Evolutionary conservation across 2,888 invertebrate species (phyloP), one percentile per base, ranked within the genome.

Genomic region (Sphaerophoria taeniata): DNA sequence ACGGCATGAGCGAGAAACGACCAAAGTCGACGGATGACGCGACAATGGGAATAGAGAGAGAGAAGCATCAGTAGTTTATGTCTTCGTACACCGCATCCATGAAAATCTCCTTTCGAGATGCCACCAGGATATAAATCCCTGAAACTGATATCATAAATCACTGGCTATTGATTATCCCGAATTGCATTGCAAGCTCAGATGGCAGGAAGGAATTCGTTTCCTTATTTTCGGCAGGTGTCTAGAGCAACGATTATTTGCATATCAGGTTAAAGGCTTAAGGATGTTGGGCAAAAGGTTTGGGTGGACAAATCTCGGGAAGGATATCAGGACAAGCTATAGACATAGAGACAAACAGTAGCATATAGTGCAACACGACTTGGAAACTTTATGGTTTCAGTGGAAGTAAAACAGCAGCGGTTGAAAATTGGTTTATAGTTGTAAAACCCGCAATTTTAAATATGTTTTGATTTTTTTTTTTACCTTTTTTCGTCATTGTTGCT

Each of bases 141-240:
- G 33, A 43, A 83, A 58, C 58, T n/a, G 58, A 16, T 67, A 65
- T 39, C 69, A 78, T 83, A 83, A 83, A 78, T 83, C 83, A 78
- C 70, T 39, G 65, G 74, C 24, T 71, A 74, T 83, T 83, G 83
- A 79, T 83, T 83, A 71, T 79, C 73, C 74, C 53, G 65, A 60
- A 83, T 74, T 79, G 65, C 65, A 60, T 71, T 58, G 53, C 67
- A 79, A 74, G 71, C 58, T 39, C 55, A 67, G 24, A 61, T 16
- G 47, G 39, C 65, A 34, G 9, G 33, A 33, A 61, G 71, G 49
- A 34, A 12, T n/a, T 53, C 36, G 36, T n/a, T n/a, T n/a, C n/a
- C n/a, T n/a, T n/a, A n/a, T n/a, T n/a, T n/a, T 24, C 67, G 36
- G 67, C 67, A 67, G 67, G 51, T 67, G 63, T 49, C 31, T 63